Evolutionary conservation across 2,113 vertebrate genomes (phyloP), one percentile per base, ranked within the genome.

Genomic region (Accipiter virgatus): DNA sequence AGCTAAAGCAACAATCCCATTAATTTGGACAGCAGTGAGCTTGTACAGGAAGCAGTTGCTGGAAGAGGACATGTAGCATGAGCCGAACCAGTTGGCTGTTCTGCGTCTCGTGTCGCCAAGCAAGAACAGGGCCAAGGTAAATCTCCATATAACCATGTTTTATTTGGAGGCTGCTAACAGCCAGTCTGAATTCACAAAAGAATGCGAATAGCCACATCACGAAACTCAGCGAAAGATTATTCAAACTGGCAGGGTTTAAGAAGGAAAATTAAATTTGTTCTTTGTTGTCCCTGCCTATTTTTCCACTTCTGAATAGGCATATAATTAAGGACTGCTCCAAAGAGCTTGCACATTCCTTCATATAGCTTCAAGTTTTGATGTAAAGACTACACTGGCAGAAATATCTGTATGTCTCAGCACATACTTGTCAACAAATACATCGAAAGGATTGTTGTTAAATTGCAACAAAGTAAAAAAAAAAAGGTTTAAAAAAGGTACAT

Each of bases 141-240:
- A 97, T 67, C 90, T 95, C 78, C 83, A 68, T 61, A 75, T 81
- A 93, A 86, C 94, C 80, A 32, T 95, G 94, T 96, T 97, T 95
- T 95, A 91, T 89, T 95, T 97, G 95, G 96, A 95, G 88, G 83
- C 94, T 81, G 88, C 96, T 89, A 84, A 68, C 88, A 86, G 73
- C 93, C 77, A 83, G 83, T 71, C 86, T 83, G 83, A 92, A 72
- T 96, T 75, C 94, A 87, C 1, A 11, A 59, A 97, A 89, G 95
- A 97, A 97, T 93, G 96, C 5, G 40, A 92, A 86, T 45, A 95
- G 95, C 97, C 90, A 92, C 94, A 90, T 93, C 90, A 95, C 90
- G 96, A 95, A 96, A 93, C 63, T 38, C 82, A 55, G 90, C 75
- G 86, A 86, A 91, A 90, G 90, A 95, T 86, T 79, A 70, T 90